phyloP scores from a whole-genome alignment of 2,888 invertebrate species.

The Lepetodrilus schrolli region DNA sequence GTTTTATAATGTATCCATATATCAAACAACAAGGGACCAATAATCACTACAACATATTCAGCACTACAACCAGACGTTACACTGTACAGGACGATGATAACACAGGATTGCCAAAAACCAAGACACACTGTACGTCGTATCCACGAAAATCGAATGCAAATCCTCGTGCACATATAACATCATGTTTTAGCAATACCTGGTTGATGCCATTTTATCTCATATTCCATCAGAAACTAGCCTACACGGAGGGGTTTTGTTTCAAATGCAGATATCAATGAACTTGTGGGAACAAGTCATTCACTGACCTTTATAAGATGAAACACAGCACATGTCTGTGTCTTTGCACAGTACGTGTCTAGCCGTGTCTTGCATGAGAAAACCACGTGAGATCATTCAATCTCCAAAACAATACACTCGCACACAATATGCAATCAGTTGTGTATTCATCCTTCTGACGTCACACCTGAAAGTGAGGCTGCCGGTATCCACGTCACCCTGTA shows the following conservation, averaged over 20 bases:
- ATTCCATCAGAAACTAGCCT: not conserved
- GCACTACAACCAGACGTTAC: conserved; percentile 17
- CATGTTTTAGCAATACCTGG: conserved; percentile 6
- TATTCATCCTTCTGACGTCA: conserved; percentile 12
- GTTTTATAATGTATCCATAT: not conserved
- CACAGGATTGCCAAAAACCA: not conserved
- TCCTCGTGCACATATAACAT: not conserved
- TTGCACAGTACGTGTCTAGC: not conserved
- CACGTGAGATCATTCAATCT: conserved; percentile 12
- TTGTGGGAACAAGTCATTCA: not conserved
- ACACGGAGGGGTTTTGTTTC: too few species aligned
- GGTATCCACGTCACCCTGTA: not conserved
- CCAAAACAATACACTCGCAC: not conserved
- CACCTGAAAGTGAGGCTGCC: conserved; percentile 15
- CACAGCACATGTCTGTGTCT: not conserved
- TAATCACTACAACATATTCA: not conserved
- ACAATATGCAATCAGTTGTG: conserved; percentile 6
- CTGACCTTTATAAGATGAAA: too few species aligned
- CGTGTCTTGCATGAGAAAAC: not conserved
- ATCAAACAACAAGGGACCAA: conserved; percentile 4
- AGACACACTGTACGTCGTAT: not conserved
- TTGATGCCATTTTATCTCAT: conserved; percentile 19
- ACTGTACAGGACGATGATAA: not conserved
- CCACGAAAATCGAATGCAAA: not conserved
- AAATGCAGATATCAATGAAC: conserved; percentile 12